Percentiles rank a stretch among this genome's conserved stretches.
These are phyloP conservation scores for Pheucticus melanocephalus DNA, from an alignment of 2,113 vertebrate genomes.

Conservation along the genomic window DNA sequence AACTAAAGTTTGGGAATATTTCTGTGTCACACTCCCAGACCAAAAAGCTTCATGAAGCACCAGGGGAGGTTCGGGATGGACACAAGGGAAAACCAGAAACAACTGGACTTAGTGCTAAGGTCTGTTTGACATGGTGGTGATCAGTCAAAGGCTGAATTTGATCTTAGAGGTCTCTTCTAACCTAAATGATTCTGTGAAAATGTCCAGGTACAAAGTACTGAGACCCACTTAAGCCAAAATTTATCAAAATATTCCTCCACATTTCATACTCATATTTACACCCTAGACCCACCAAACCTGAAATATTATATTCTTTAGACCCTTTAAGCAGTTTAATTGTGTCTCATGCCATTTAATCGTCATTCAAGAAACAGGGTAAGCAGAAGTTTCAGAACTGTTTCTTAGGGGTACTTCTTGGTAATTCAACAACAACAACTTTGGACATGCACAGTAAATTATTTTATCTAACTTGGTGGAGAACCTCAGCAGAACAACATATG, in stretches of 20 bases:
- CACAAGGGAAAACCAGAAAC: not conserved
- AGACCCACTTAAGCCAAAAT: not conserved
- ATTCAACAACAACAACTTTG: not conserved
- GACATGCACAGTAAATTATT: not conserved
- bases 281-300: not conserved
- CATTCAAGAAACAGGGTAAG: not conserved
- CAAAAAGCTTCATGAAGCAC: not conserved
- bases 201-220: not conserved
- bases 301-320: not conserved
- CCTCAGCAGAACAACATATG: not conserved
- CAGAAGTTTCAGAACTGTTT: not conserved
- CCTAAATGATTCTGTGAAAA: not conserved
- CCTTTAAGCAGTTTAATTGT: not conserved
- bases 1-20: not conserved
- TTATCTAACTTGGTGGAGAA: not conserved
- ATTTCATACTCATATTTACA: not conserved
- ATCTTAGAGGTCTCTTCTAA: not conserved
- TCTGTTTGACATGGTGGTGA: not conserved
- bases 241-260: not conserved
- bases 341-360: not conserved
- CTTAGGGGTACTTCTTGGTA: not conserved
- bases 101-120: not conserved
- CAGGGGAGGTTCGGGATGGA: not conserved
- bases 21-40: not conserved
- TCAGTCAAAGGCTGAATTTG: not conserved